phyloP scores from a whole-genome alignment of 2,797 vertebrate genomes.

The Enteromius unitaeniatus region DNA sequence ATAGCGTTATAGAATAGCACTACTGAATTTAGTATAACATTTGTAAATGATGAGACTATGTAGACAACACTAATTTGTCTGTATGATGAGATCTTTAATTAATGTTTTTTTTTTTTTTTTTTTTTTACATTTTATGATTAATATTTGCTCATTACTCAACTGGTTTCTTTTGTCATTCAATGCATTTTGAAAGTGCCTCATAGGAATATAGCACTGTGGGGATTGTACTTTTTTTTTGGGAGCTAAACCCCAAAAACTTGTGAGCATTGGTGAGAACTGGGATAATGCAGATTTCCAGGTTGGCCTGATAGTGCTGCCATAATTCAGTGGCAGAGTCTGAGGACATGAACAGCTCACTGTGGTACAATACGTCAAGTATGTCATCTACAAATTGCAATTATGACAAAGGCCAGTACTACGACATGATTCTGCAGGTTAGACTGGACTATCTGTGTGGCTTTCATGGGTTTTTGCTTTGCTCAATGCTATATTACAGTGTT shows the following conservation, averaged over 20 bases:
- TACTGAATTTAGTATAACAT: background rate
- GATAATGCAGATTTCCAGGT: too few species aligned
- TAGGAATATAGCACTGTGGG: background rate
- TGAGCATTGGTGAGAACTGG: background rate
- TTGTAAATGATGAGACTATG: background rate
- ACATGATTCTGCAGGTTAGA: too few species aligned
- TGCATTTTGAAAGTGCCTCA: background rate
- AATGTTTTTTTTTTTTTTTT: background rate
- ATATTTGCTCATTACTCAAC: background rate
- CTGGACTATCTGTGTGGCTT: too few species aligned
- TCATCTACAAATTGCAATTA: too few species aligned
- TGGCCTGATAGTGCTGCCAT: too few species aligned
- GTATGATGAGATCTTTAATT: background rate
- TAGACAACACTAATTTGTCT: background rate
- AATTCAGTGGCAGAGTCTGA: too few species aligned
- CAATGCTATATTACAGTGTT: too few species aligned
- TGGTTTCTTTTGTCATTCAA: background rate
- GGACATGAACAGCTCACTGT: too few species aligned
- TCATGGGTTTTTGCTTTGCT: too few species aligned
- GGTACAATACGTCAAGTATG: too few species aligned
- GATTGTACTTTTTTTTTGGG: background rate
- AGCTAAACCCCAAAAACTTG: background rate
- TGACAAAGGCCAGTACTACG: too few species aligned
- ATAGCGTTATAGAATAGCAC: background rate
- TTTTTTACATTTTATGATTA: too few species aligned